Conservation (phyloP, 2,113 vertebrate genomes). For the Labrus mixtus region DNA sequence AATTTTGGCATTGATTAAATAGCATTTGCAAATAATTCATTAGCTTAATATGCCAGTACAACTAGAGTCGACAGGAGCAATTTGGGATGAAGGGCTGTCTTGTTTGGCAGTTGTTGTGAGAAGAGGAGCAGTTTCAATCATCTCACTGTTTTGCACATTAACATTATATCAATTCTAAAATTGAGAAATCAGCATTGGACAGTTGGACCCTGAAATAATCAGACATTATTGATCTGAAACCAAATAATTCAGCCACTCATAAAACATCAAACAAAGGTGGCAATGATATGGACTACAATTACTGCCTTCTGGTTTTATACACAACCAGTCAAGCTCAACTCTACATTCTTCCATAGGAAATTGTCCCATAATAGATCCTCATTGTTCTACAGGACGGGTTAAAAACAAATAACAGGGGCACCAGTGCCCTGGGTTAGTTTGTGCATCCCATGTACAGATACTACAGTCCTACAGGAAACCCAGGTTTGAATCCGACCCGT, state of each 20-base stretch:
- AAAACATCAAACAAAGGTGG: not conserved
- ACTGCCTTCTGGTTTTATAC: not conserved
- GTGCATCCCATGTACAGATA: too few species aligned
- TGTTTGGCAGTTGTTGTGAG: constrained; percentile 32
- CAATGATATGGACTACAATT: not conserved
- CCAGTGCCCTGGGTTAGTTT: too few species aligned
- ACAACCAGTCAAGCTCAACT: not conserved
- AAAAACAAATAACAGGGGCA: too few species aligned
- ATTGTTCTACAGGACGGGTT: too few species aligned
- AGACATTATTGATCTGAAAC: constrained; percentile 13
- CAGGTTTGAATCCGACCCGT: too few species aligned
- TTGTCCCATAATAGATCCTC: too few species aligned
- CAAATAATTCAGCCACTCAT: not conserved
- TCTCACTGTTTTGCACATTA: constrained; percentile 18
- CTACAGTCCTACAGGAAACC: too few species aligned
- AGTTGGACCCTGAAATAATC: not conserved
- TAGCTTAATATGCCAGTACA: constrained; percentile 57
- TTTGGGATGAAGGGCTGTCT: constrained; percentile 31
- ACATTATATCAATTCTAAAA: constrained; percentile 3
- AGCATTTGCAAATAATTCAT: constrained; percentile 73
- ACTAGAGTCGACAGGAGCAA: constrained; percentile 25
- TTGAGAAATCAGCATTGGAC: not conserved
- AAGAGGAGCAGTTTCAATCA: constrained; percentile 20
- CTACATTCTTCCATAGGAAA: too few species aligned
- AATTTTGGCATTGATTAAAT: constrained; percentile 72